A percentile compares a stretch with the other conserved stretches of the same genome.
Conservation (phyloP, 2,888 invertebrate genomes). For the Luperina testacea region DNA sequence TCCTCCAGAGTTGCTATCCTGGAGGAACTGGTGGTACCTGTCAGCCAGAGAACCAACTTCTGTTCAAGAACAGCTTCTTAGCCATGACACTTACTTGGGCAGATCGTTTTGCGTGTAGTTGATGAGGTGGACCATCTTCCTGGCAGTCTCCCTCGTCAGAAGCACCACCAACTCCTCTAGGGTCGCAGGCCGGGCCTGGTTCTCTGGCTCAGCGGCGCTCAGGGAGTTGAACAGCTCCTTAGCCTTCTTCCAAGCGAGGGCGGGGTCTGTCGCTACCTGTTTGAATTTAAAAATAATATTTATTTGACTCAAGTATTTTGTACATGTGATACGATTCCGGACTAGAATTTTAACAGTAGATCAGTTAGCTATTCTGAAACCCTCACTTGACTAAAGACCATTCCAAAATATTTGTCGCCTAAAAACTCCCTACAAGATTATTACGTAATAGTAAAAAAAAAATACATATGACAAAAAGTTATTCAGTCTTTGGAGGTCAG, state of each 20-base stretch:
- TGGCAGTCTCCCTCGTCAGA: slow-evolving; percentile 93
- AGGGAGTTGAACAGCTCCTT: slow-evolving; percentile 93
- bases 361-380: not conserved
- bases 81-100: slow-evolving; percentile 90
- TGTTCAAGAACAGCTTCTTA: slow-evolving; percentile 91
- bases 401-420: not conserved
- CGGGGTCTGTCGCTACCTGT: slow-evolving; percentile 95
- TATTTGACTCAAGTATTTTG: not conserved
- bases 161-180: slow-evolving; percentile 94
- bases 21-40: too few relatives aligned
- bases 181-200: slow-evolving; percentile 94
- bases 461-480: too few relatives aligned
- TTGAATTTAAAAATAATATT: not conserved
- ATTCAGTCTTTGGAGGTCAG: not conserved
- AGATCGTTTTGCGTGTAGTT: slow-evolving; percentile 92
- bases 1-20: slow-evolving; percentile 90
- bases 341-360: not conserved
- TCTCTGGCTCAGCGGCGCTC: slow-evolving; percentile 94
- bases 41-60: too few relatives aligned
- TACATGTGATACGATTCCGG: not conserved
- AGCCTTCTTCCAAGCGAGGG: slow-evolving; percentile 93
- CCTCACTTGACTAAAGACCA: not conserved
- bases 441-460: not conserved
- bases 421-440: not conserved
- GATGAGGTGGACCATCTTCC: slow-evolving; percentile 94